Percentiles rank a stretch among this genome's conserved stretches.
Evolutionary conservation across 2,113 vertebrate species (phyloP).

Genomic region (Lucifuga dentata): DNA sequence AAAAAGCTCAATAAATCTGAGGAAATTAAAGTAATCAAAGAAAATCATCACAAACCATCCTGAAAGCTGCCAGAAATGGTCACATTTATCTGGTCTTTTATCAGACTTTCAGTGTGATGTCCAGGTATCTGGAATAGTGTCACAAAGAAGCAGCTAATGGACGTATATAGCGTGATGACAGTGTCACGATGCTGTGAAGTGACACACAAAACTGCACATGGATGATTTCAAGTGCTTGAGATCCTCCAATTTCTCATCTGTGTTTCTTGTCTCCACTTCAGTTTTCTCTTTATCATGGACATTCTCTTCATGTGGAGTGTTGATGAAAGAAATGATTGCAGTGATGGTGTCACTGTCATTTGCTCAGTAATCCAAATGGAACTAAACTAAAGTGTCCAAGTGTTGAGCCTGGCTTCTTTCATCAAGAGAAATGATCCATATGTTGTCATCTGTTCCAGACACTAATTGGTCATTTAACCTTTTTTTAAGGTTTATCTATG

Average conservation of each 20-base stretch:
- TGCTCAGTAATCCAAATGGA: no score
- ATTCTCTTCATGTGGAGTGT: background rate
- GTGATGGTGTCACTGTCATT: background rate
- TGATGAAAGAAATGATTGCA: background rate
- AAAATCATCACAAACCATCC: background rate
- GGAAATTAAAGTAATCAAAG: background rate
- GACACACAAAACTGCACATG: slow-evolving; percentile 1
- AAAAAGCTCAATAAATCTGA: background rate
- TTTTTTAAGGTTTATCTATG: background rate
- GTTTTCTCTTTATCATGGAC: background rate
- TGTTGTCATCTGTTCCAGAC: background rate
- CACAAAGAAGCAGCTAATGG: slow-evolving; percentile 1
- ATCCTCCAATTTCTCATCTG: slow-evolving; percentile 3
- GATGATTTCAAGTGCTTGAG: background rate
- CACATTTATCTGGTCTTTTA: slow-evolving; percentile 1
- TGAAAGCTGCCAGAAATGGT: background rate
- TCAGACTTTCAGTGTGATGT: background rate
- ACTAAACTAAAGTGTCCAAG: no score
- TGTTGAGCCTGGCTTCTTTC: background rate
- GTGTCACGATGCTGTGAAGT: slow-evolving; percentile 6
- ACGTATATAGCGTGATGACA: background rate
- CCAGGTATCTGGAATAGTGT: background rate
- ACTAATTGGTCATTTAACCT: background rate
- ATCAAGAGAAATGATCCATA: background rate
- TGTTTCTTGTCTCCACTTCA: slow-evolving; percentile 1